Conservation (phyloP, 1,140 invertebrate genomes). For the Euborellia annulipes region DNA sequence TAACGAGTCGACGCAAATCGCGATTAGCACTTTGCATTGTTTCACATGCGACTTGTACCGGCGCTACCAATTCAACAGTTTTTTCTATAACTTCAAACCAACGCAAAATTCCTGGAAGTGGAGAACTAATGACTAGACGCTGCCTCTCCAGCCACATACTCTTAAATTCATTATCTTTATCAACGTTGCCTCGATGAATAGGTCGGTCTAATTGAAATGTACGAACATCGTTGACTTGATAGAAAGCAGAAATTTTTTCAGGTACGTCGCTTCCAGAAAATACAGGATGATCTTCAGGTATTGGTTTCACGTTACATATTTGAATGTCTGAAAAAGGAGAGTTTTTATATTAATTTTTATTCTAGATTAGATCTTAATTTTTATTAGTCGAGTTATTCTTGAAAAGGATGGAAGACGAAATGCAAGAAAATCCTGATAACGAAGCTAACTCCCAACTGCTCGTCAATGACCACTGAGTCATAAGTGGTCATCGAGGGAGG, state of each 20-base stretch:
- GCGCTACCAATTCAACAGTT: constrained; percentile 67
- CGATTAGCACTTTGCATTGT: constrained; percentile 78
- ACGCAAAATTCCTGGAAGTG: constrained; percentile 80
- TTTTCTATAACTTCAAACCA: constrained; percentile 84
- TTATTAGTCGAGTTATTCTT: too few relatives aligned
- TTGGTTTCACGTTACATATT: constrained; percentile 88
- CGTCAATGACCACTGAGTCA: too few relatives aligned
- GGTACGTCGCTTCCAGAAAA: constrained; percentile 50
- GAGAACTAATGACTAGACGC: constrained; percentile 59
- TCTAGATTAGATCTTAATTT: too few relatives aligned
- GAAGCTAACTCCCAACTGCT: too few relatives aligned
- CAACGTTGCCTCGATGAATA: constrained; percentile 68
- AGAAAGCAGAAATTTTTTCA: constrained; percentile 76
- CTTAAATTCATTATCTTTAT: constrained; percentile 91
- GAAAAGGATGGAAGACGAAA: too few relatives aligned
- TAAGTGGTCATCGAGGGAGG: too few relatives aligned
- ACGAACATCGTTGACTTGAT: constrained; percentile 79
- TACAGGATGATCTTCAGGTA: constrained; percentile 38
- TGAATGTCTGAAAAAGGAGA: constrained; percentile 49
- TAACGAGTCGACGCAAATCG: constrained; percentile 59
- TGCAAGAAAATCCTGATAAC: too few relatives aligned
- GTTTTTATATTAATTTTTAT: too few relatives aligned
- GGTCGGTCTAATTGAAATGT: constrained; percentile 83
- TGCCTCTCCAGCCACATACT: constrained; percentile 94
- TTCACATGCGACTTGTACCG: constrained; percentile 85